These are phyloP conservation scores for Pyrocephalus nanus DNA, from an alignment of 2,797 vertebrate species.

Conservation along the genomic window DNA sequence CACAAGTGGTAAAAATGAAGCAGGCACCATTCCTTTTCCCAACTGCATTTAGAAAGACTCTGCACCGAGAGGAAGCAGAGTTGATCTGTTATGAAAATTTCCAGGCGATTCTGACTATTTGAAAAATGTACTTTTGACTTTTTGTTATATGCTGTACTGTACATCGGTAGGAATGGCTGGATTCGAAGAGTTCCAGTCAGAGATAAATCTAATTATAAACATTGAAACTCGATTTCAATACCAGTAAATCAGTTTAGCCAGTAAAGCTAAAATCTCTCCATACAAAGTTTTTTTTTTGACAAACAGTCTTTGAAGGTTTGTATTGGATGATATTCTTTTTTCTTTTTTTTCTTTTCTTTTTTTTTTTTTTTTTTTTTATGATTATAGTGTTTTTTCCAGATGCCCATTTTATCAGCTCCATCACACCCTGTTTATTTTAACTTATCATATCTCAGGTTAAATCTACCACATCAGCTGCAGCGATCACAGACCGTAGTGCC, in stretches of 20 bases:
- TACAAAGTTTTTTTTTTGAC: background rate
- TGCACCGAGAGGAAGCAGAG: background rate
- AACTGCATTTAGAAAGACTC: background rate
- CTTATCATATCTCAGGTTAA: conserved; percentile 9
- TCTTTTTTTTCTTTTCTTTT: background rate
- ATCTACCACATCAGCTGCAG: background rate
- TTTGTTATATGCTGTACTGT: background rate
- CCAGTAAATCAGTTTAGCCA: background rate
- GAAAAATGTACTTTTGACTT: background rate
- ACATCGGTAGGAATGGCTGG: background rate
- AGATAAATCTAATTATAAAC: background rate
- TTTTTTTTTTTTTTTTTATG: background rate
- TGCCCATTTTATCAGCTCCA: background rate
- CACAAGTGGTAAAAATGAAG: background rate
- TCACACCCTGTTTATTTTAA: conserved; percentile 25
- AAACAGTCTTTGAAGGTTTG: background rate
- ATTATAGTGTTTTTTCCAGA: background rate
- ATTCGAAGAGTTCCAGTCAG: background rate
- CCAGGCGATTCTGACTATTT: background rate
- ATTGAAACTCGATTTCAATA: conserved; percentile 16
- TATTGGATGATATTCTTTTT: background rate
- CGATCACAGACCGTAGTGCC: background rate
- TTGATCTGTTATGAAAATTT: background rate
- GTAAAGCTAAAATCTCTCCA: conserved; percentile 14
- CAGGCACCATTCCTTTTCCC: background rate